phyloP scores from a whole-genome alignment of 2,113 vertebrate genomes.

The Oceanites oceanicus region DNA sequence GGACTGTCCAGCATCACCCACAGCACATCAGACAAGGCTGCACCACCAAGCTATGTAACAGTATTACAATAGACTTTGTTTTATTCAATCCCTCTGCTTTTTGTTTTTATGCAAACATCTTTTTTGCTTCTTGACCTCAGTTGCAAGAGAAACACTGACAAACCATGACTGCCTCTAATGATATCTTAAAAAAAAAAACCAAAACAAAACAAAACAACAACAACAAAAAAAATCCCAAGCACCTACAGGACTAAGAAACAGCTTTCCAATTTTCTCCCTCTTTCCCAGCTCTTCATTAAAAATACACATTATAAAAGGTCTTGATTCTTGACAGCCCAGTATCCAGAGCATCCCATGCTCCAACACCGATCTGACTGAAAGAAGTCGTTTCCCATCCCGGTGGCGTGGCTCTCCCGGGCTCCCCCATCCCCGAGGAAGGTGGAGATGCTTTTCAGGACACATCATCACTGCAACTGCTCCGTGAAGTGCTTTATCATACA shows the following conservation, averaged over 20 bases:
- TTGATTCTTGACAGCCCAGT: not conserved
- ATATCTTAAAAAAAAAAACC: not conserved
- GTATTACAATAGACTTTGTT: not conserved
- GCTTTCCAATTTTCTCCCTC: not conserved
- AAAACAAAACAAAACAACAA: too few species aligned
- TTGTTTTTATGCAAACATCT: not conserved
- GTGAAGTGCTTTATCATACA: not conserved
- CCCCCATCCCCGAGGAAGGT: rapidly evolving
- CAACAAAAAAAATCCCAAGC: not conserved
- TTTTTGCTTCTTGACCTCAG: not conserved
- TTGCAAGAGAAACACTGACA: not conserved
- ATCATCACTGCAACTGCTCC: not conserved
- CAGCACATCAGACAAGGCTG: not conserved
- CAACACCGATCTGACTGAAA: not conserved
- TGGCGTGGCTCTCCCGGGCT: not conserved
- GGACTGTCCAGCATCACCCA: not conserved
- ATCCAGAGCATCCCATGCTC: not conserved
- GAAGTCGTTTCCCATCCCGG: rapidly evolving
- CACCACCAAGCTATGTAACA: not conserved
- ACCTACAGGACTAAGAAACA: not conserved
- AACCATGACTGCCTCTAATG: not conserved
- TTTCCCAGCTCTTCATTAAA: not conserved
- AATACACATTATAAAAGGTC: not conserved
- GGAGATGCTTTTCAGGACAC: not conserved
- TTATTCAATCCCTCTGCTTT: not conserved